Conservation (phyloP, 2,113 vertebrate species). For the Oryzias melastigma region DNA sequence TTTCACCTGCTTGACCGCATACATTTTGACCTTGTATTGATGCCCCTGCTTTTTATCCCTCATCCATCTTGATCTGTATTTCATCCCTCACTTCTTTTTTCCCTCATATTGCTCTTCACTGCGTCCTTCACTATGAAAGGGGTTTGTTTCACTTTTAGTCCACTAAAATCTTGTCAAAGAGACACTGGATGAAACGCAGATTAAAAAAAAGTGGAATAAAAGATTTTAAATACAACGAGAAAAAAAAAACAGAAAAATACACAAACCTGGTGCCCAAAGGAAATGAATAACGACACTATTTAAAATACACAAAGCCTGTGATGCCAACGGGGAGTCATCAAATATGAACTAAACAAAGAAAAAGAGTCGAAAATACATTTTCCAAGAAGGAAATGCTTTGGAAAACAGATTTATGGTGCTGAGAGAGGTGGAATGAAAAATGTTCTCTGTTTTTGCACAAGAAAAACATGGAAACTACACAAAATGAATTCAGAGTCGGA, state of each 20-base stretch:
- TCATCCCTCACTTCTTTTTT: constrained; percentile 20
- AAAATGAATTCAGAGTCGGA: constrained; percentile 5
- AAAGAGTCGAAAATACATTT: constrained; percentile 12
- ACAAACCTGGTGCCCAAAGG: not conserved
- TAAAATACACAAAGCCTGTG: constrained; percentile 32
- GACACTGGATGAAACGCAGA: constrained; percentile 9
- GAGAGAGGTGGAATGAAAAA: constrained; percentile 46
- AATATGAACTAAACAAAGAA: constrained; percentile 29
- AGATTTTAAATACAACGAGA: constrained; percentile 13
- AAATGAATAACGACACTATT: constrained; percentile 23
- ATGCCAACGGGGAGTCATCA: constrained; percentile 37
- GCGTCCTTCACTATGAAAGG: constrained; percentile 7
- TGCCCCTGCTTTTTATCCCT: constrained; percentile 6
- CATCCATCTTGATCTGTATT: constrained; percentile 16
- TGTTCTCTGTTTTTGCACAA: constrained; percentile 9
- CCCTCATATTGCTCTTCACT: not conserved
- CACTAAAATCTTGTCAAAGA: constrained; percentile 22
- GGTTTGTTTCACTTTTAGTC: constrained; percentile 29
- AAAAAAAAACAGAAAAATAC: constrained; percentile 8
- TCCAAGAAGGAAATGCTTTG: constrained; percentile 31
- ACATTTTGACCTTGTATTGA: constrained; percentile 1
- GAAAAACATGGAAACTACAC: constrained; percentile 12
- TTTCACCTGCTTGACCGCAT: constrained; percentile 9
- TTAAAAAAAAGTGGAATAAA: not conserved
- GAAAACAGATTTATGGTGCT: constrained; percentile 37